Base-by-base conservation (phyloP, 2,888 invertebrate species). In the Candidula unifasciata region DNA sequence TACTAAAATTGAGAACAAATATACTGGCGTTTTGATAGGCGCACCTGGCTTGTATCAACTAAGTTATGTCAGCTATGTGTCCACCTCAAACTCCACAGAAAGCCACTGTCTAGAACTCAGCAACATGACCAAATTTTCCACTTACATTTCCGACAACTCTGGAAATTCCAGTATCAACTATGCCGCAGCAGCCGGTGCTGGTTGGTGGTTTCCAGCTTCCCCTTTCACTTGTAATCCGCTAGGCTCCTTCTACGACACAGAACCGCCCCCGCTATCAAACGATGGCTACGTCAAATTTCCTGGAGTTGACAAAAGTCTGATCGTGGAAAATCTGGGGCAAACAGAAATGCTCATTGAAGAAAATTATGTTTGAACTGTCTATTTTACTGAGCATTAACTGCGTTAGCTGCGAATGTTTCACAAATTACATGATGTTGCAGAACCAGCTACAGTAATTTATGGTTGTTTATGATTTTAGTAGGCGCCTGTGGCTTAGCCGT, bases 71-170 rank as follows among this genome's bases (percentile, higher is more conserved):
- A 21, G 13, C 2, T 21, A 52, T 30, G 16, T 33, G 33, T 18
- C 21, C 27, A 21, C 33, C 3, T 30, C 76, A n/a, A 64, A 37
- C 57, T n/a, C 5, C 21, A 2, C 27, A 10, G 8, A 1, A 16
- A 44, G 37, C 3, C 30, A 37, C 52, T 80, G 80, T 27, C 52
- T 80, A 44, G 6, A n/a, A 3, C 44, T n/a, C 27, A 64, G 57
- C 33, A 76, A 68, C n/a, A 68, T 30, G 44, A 64, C 37, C 33
- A 35, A 77, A 30, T 83, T 83, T 68, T 76, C 76, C 66, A 83
- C 68, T 35, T 78, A 30, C 16, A 78, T 78, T 69, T 57, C 54
- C 35, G 83, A 78, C 37, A 27, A 78, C 30, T 69, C 77, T 30
- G 66, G 27, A 3, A 78, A 78, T 69, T n/a, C 10, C 44, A 78